Evolutionary conservation across 2,113 vertebrate species (phyloP), one percentile per base, ranked within the genome.

Genomic region (Thalassarche chlororhynchos): DNA sequence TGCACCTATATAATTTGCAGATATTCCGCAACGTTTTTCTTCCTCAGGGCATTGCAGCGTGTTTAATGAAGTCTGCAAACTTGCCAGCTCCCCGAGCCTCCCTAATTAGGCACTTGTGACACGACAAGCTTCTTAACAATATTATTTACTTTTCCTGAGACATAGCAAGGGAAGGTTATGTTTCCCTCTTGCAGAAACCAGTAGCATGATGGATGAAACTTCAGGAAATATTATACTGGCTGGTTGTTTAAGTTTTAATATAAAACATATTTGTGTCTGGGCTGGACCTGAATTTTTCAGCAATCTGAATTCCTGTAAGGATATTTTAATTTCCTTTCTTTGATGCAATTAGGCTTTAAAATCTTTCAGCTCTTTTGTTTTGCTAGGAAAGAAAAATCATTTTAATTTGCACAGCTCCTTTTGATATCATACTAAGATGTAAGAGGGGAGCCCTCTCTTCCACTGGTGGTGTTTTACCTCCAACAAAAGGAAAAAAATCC

Each of bases 141-240:
- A 75, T 82, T 96, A 40, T 90, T 94, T 95, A 93, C 92, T 96
- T 95, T 97, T 89, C 84, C 68, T 95, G 88, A 97, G 93, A 97
- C 69, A 95, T 31, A 97, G 92, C 75, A 95, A 95, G 89, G 91
- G 83, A 96, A 96, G 60, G 82, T 96, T 96, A 91, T 69, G 57
- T 97, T 98, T 97, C 91, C n/a, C 60, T 91, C 66, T 40, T 82
- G 78, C 83, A 96, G 93, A 98, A 98, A 97, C 84, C 70, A 82
- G 96, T 96, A 97, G 90, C 83, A 90, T 96, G 91, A 97, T 95
- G 90, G 62, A 91, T 97, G 97, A 90, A 97, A 97, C 86, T 96
- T 97, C 78, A 90, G 68, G 74, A 98, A 93, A 94, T 82, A 88
- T 72, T 95, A 97, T 62, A 97, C 74, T 85, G 87, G 47, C 49